These are phyloP conservation scores for Anguilla rostrata DNA, from an alignment of 2,113 vertebrate species.

Conservation along the genomic window DNA sequence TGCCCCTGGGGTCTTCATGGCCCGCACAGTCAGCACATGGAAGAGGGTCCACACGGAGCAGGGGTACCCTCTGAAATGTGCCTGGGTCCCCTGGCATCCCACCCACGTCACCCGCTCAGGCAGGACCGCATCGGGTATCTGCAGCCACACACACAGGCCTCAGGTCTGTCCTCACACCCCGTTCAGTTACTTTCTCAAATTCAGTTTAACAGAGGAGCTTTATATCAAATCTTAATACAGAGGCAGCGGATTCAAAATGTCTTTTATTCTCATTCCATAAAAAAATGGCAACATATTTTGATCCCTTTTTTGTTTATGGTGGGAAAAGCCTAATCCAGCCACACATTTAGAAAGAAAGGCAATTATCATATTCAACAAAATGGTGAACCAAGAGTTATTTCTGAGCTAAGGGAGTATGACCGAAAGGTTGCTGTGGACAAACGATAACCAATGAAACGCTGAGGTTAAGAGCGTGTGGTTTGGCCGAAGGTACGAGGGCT, in stretches of 20 bases:
- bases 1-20: conserved; percentile 46
- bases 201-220: neutral
- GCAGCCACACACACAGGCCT: conserved; percentile 21
- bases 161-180: neutral
- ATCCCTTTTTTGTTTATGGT: neutral
- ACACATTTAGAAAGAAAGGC: neutral
- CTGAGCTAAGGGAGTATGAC: neutral
- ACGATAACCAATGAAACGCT: neutral
- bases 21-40: conserved; percentile 85
- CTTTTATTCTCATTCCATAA: neutral
- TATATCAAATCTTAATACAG: neutral
- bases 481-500: neutral
- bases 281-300: neutral
- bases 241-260: neutral
- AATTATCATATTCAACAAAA: neutral
- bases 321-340: neutral
- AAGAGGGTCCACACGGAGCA: conserved; percentile 90
- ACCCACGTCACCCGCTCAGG: conserved; percentile 78
- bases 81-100: conserved; percentile 83
- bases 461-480: neutral
- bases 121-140: conserved; percentile 61
- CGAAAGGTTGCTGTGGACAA: conserved; percentile 1
- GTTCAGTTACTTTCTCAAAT: neutral
- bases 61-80: conserved; percentile 80
- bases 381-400: neutral